Conservation (phyloP, 2,888 invertebrate genomes). For the Anagyrus pseudococci region DNA sequence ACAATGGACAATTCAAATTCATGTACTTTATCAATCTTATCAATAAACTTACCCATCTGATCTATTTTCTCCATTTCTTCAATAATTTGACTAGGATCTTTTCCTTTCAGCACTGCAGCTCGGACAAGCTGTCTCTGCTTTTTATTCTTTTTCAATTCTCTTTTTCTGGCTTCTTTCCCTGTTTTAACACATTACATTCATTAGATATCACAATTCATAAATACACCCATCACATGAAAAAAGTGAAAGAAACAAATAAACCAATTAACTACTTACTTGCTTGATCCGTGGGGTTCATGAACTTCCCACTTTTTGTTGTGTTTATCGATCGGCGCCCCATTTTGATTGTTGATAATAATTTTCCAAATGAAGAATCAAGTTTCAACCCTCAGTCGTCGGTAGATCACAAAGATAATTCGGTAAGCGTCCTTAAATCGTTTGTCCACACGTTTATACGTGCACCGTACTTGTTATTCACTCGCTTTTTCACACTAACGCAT, state of each 20-base stretch:
- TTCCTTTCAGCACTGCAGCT: slow-evolving; percentile 95
- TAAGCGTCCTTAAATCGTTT: too few relatives aligned
- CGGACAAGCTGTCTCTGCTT: slow-evolving; percentile 95
- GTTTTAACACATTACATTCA: slow-evolving; percentile 39
- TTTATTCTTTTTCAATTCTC: slow-evolving; percentile 98
- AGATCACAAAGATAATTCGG: too few relatives aligned
- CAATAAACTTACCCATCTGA: slow-evolving; percentile 82
- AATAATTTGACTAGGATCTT: slow-evolving; percentile 94
- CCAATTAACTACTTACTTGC: slow-evolving; percentile 77
- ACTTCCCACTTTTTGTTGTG: slow-evolving; percentile 99
- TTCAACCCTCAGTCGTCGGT: too few relatives aligned
- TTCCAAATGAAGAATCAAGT: too few relatives aligned
- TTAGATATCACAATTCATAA: slow-evolving; percentile 11
- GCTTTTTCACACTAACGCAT: too few relatives aligned
- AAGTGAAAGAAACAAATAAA: slow-evolving; percentile 11
- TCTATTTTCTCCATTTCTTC: slow-evolving; percentile 97
- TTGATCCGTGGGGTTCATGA: slow-evolving; percentile 99
- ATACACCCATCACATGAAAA: slow-evolving; percentile 16
- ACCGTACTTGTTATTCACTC: too few relatives aligned
- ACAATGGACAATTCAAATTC: background rate
- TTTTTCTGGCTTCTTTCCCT: slow-evolving; percentile 97
- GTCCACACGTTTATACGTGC: too few relatives aligned
- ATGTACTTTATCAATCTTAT: background rate
- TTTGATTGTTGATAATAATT: slow-evolving; percentile 42
- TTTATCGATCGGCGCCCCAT: slow-evolving; percentile 98